A percentile compares a stretch with the other conserved stretches of the same genome.
These are phyloP conservation scores for Stegodyphus dumicola DNA, from an alignment of 1,140 invertebrate genomes.

Conservation along the genomic window DNA sequence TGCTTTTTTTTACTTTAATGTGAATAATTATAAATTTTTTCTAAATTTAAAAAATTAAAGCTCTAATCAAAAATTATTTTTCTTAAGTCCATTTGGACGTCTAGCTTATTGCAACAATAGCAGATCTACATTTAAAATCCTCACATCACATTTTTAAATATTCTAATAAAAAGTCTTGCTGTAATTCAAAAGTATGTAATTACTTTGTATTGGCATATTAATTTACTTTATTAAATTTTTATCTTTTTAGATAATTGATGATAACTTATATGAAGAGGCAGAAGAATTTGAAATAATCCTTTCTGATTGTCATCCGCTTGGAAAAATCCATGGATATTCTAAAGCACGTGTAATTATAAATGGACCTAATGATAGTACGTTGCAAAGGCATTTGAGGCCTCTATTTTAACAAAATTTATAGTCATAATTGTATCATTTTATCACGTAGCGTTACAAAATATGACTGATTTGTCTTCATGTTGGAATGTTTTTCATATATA, in stretches of 20 bases:
- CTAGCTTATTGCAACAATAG: no score
- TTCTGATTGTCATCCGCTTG: constrained; percentile 64
- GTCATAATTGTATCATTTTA: neutral
- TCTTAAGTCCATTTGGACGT: no score
- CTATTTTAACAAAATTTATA: neutral
- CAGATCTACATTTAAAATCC: no score
- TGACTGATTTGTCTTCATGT: no score
- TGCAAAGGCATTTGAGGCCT: neutral
- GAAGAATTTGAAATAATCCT: constrained; percentile 69
- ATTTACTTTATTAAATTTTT: neutral
- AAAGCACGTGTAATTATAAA: constrained; percentile 67
- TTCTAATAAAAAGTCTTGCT: no score
- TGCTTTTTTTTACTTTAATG: no score
- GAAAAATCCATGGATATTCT: constrained; percentile 64
- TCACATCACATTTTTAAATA: neutral
- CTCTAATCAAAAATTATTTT: no score
- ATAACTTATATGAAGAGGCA: constrained; percentile 68
- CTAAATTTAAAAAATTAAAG: no score
- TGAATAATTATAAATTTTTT: no score
- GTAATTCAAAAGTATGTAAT: no score
- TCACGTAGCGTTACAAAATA: neutral
- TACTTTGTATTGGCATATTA: neutral
- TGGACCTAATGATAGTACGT: constrained; percentile 67
- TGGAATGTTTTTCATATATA: no score
- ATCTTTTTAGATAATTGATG: constrained; percentile 67